phyloP scores from a whole-genome alignment of 2,113 vertebrate species.

The Erinaceus europaeus region DNA sequence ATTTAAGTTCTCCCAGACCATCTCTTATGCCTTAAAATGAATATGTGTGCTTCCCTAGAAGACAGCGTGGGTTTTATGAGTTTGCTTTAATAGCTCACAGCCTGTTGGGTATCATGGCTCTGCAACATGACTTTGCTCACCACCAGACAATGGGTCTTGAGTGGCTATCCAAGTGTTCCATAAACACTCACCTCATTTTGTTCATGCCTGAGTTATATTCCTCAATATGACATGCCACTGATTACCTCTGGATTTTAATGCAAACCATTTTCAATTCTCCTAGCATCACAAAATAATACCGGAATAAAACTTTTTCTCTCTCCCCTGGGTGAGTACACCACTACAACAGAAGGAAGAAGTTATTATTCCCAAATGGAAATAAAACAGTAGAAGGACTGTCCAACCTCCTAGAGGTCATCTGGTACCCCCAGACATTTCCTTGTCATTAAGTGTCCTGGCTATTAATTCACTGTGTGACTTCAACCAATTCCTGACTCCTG shows the following conservation, averaged over 20 bases:
- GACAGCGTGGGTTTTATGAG: not conserved
- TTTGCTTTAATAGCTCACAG: not conserved
- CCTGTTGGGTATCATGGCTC: no score
- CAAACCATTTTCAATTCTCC: not conserved
- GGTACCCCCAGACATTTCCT: not conserved
- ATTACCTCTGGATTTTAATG: not conserved
- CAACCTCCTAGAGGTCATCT: not conserved
- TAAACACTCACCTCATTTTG: not conserved
- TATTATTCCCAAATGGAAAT: not conserved
- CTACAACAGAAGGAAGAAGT: not conserved
- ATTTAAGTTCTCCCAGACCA: not conserved
- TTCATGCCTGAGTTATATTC: not conserved
- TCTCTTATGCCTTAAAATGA: not conserved
- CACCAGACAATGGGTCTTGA: not conserved
- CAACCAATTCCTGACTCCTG: fast-evolving
- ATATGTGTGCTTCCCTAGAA: not conserved
- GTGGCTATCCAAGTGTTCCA: not conserved
- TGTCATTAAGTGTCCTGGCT: not conserved
- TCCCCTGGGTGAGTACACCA: not conserved
- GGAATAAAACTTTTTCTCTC: not conserved
- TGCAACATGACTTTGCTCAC: not conserved
- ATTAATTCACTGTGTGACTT: fast-evolving
- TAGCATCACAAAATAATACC: not conserved
- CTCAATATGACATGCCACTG: not conserved
- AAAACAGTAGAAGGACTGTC: not conserved